phyloP scores from a whole-genome alignment of 2,797 vertebrate genomes.

The Ciconia nigra region DNA sequence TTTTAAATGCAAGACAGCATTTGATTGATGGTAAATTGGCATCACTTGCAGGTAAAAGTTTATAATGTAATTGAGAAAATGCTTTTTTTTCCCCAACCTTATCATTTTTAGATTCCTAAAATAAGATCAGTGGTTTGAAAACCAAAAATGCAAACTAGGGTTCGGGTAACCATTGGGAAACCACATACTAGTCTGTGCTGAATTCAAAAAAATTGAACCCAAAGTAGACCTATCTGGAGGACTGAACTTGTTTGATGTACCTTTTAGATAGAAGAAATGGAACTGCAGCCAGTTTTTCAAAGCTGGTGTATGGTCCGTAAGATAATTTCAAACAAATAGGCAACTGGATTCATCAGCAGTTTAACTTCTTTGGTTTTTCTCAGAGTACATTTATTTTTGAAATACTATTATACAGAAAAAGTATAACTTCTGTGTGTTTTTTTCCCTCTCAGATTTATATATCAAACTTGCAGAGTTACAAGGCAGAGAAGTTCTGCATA shows the following conservation, averaged over 20 bases:
- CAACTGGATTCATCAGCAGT: neutral
- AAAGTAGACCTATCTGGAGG: neutral
- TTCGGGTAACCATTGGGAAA: neutral
- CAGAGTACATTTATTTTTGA: neutral
- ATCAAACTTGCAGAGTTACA: neutral
- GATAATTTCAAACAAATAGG: neutral
- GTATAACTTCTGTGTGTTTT: neutral
- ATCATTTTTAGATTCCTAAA: neutral
- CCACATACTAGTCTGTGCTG: neutral
- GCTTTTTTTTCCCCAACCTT: fast-evolving
- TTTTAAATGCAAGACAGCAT: neutral
- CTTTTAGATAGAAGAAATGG: neutral
- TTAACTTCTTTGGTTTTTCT: neutral
- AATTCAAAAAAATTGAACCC: neutral
- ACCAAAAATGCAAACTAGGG: neutral
- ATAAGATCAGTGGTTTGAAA: neutral
- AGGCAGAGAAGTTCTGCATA: neutral
- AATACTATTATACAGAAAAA: neutral
- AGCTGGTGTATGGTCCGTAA: neutral
- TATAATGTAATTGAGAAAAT: neutral
- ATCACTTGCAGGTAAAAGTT: neutral
- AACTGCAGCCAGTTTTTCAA: neutral
- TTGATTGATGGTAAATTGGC: neutral
- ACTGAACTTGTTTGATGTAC: neutral
- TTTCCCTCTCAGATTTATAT: neutral